Conservation (phyloP, 2,888 invertebrate species). For the Podabrus alpinus region DNA sequence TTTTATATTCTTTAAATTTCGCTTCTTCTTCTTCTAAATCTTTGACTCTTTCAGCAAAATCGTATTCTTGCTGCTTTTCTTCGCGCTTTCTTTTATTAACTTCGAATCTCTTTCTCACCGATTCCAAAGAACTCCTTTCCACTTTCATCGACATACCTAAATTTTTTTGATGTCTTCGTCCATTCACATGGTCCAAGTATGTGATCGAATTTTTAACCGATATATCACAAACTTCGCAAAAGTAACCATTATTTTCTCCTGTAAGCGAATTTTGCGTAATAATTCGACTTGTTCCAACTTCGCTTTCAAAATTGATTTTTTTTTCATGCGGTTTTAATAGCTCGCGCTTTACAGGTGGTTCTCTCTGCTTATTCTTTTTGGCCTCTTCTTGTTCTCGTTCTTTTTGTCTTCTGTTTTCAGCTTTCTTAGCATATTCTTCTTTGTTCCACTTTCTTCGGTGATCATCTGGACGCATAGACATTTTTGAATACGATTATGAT, state of each 20-base stretch:
- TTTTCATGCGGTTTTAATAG: conserved; percentile 92
- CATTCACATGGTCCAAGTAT: conserved; percentile 99
- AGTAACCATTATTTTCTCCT: conserved; percentile 96
- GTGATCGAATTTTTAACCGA: conserved; percentile 99
- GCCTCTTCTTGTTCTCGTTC: conserved; percentile 72
- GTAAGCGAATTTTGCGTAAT: conserved; percentile 98
- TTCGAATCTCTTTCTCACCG: conserved; percentile 90
- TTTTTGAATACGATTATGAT: conserved; percentile 40
- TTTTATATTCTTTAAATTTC: conserved; percentile 83
- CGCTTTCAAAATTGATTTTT: conserved; percentile 97
- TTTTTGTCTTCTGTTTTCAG: conserved; percentile 78
- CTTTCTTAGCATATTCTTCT: conserved; percentile 89
- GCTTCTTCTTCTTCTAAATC: conserved; percentile 97
- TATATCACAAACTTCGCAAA: conserved; percentile 99
- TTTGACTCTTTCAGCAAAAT: conserved; percentile 85
- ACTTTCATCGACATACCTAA: conserved; percentile 96
- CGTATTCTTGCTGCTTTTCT: conserved; percentile 95
- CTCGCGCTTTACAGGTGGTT: conserved; percentile 84
- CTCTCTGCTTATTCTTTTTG: conserved; percentile 62
- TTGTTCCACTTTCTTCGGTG: conserved; percentile 97
- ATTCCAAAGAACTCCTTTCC: conserved; percentile 92
- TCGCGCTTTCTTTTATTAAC: conserved; percentile 91
- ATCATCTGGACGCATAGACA: conserved; percentile 75
- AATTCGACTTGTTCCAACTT: conserved; percentile 96
- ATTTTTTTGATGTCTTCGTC: conserved; percentile 98